phyloP scores from a whole-genome alignment of 2,113 vertebrate genomes.

The Chaenogobius annularis region DNA sequence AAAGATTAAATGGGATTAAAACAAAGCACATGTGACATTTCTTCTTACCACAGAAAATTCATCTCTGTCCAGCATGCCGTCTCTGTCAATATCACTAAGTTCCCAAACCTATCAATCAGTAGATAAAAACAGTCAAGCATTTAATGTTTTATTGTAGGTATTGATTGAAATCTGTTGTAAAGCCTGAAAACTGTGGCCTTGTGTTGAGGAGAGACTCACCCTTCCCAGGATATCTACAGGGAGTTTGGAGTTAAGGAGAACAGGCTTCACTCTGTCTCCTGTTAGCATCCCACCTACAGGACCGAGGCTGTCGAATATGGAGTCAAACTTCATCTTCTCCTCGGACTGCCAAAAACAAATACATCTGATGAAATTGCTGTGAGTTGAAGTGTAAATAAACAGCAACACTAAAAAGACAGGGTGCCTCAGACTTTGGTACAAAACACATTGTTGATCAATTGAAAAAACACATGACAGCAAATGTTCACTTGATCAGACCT shows the following conservation, averaged over 20 bases:
- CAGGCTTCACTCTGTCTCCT: conserved; percentile 97
- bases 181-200: background rate
- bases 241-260: conserved; percentile 96
- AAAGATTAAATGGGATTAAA: background rate
- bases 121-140: conserved; percentile 15
- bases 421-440: too few relatives aligned
- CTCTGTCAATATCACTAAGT: conserved; percentile 94
- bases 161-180: background rate
- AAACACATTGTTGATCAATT: too few relatives aligned
- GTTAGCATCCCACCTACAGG: conserved; percentile 90
- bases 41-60: conserved; percentile 97
- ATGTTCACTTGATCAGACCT: too few relatives aligned
- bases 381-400: too few relatives aligned
- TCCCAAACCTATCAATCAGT: conserved; percentile 91
- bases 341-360: conserved; percentile 77
- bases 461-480: too few relatives aligned
- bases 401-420: too few relatives aligned
- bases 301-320: conserved; percentile 93
- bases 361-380: background rate
- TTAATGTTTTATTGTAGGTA: background rate
- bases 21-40: background rate
- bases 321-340: conserved; percentile 95
- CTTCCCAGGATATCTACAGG: conserved; percentile 95
- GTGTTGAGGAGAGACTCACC: conserved; percentile 71
- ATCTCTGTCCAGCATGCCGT: conserved; percentile 96